Conservation (phyloP, 2,113 vertebrate species). For the Proteles cristata region DNA sequence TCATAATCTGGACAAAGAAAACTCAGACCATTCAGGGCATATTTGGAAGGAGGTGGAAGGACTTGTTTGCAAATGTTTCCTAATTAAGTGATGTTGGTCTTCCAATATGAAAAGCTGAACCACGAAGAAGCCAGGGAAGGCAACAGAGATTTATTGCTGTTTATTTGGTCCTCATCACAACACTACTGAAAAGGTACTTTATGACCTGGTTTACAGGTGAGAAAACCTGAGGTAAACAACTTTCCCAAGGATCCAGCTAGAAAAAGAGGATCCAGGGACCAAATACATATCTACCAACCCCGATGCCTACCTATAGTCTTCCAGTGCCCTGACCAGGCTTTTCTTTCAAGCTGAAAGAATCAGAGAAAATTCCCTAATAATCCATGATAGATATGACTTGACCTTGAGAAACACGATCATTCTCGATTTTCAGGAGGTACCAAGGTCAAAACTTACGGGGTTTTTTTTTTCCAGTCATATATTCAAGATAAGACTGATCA, state of each 20-base stretch:
- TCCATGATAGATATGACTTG: background rate
- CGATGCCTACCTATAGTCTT: accelerated
- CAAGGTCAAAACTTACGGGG: background rate
- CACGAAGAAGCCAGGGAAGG: background rate
- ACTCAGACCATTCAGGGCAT: background rate
- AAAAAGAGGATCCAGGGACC: background rate
- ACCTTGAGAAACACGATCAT: background rate
- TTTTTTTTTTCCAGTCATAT: background rate
- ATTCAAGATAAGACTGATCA: slow-evolving; percentile 8
- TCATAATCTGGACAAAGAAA: background rate
- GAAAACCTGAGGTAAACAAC: background rate
- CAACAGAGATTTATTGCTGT: background rate
- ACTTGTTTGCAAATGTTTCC: background rate
- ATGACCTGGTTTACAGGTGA: background rate
- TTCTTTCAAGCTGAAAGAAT: background rate
- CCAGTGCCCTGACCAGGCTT: background rate
- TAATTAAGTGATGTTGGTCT: background rate
- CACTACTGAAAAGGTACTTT: background rate
- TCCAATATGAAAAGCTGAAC: background rate
- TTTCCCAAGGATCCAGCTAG: background rate
- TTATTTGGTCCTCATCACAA: background rate
- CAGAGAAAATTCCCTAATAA: background rate
- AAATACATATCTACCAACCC: background rate
- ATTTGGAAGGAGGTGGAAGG: background rate
- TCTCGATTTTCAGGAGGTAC: background rate